phyloP scores from a whole-genome alignment of 2,797 vertebrate genomes.

The Champsocephalus gunnari region DNA sequence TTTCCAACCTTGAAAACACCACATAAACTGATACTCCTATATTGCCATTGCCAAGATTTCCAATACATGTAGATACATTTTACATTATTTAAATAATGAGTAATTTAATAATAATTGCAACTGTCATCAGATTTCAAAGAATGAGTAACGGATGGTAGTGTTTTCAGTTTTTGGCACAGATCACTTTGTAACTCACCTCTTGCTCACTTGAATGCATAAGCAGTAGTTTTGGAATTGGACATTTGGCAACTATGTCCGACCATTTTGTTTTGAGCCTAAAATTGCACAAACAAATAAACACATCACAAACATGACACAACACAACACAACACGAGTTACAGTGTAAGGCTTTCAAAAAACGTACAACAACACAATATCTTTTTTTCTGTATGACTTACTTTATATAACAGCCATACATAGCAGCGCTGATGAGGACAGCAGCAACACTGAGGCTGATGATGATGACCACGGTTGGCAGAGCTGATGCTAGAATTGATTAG shows the following conservation, averaged over 20 bases:
- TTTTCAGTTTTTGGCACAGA: not conserved
- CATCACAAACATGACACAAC: not conserved
- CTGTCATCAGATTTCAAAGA: no score
- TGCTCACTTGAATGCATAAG: not conserved
- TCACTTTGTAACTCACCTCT: constrained; percentile 52
- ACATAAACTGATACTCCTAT: no score
- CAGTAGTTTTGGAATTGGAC: constrained; percentile 45
- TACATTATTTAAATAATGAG: no score
- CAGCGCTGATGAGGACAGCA: constrained; percentile 30
- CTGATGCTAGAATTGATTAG: no score
- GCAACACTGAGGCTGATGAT: constrained; percentile 36
- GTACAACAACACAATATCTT: not conserved
- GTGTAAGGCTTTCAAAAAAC: not conserved
- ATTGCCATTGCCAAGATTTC: no score
- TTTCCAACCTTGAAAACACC: no score
- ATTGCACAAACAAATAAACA: constrained; percentile 10
- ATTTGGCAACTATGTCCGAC: constrained; percentile 43
- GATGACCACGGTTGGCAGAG: rapidly evolving
- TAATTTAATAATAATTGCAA: no score
- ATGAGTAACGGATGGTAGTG: no score
- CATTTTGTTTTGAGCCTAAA: constrained; percentile 60
- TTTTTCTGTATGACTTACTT: constrained; percentile 61
- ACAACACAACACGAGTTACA: not conserved
- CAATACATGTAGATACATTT: no score
- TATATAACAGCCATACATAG: constrained; percentile 12